These are phyloP conservation scores for Schizopygopsis malacanthus DNA, from an alignment of 2,797 vertebrate genomes.

Conservation along the genomic window DNA sequence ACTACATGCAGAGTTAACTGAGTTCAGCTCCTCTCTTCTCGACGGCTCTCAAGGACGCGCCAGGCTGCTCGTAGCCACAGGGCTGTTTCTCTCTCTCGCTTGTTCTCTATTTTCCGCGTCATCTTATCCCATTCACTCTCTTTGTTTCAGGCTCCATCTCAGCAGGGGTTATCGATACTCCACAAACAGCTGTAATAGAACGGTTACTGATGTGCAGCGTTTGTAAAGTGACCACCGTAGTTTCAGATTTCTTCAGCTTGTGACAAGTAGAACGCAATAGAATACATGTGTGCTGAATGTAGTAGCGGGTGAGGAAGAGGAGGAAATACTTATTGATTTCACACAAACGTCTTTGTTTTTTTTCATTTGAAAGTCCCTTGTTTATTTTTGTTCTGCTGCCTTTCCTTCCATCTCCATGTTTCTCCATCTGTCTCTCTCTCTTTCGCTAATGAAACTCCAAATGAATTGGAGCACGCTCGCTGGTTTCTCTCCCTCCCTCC, in stretches of 20 bases:
- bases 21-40: conserved; percentile 34
- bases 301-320: conserved; percentile 40
- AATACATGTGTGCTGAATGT: conserved; percentile 36
- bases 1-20: conserved; percentile 32
- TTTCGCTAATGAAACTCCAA: conserved; percentile 79
- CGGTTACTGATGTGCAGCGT: conserved; percentile 10
- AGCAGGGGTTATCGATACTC: conserved; percentile 20
- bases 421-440: conserved; percentile 57
- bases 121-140: conserved; percentile 12
- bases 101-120: background rate
- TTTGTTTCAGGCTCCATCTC: conserved; percentile 3
- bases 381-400: conserved; percentile 79
- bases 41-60: conserved; percentile 35
- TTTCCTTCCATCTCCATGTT: conserved; percentile 25
- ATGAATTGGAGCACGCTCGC: conserved; percentile 78
- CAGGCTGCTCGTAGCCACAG: conserved; percentile 49
- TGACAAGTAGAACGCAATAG: conserved; percentile 63
- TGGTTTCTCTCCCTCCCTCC: conserved; percentile 16
- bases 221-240: conserved; percentile 55
- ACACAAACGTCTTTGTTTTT: conserved; percentile 69
- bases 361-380: conserved; percentile 73
- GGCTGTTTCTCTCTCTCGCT: conserved; percentile 25
- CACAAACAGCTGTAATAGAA: conserved; percentile 21
- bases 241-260: conserved; percentile 52
- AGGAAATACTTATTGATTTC: conserved; percentile 81